Percentiles rank a stretch among this genome's conserved stretches.
These are phyloP conservation scores for Todiramphus chloris DNA, from an alignment of 2,113 vertebrate species.

Conservation along the genomic window DNA sequence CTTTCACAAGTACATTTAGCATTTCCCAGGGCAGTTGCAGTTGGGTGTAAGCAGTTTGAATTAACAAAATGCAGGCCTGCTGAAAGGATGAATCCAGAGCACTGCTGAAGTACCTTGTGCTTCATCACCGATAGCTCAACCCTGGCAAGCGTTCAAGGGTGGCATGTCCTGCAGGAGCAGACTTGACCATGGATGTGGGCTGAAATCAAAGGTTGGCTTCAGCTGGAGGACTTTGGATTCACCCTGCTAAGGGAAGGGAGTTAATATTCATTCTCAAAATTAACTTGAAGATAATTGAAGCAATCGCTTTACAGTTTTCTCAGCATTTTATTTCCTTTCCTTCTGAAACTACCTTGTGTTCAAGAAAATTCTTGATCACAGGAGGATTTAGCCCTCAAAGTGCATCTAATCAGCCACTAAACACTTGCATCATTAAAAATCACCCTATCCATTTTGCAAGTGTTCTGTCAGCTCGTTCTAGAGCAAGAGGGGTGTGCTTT, in stretches of 20 bases:
- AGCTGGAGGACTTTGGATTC: background rate
- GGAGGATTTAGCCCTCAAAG: conserved; percentile 56
- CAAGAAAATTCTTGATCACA: conserved; percentile 63
- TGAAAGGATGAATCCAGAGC: background rate
- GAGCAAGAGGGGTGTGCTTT: background rate
- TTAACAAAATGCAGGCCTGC: background rate
- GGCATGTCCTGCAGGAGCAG: background rate
- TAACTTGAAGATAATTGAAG: conserved; percentile 50
- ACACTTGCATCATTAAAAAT: conserved; percentile 66
- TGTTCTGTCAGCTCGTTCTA: conserved; percentile 15
- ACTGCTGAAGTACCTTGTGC: background rate
- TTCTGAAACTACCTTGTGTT: conserved; percentile 41
- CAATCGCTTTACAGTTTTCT: conserved; percentile 24
- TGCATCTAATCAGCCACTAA: conserved; percentile 60
- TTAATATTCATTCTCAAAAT: conserved; percentile 31
- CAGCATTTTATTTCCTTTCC: conserved; percentile 42
- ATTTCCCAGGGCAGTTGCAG: background rate
- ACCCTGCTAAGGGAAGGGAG: background rate
- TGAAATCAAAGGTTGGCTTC: conserved; percentile 4
- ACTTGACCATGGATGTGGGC: background rate
- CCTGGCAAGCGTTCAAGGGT: background rate
- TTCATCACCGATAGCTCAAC: background rate
- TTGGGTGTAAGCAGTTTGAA: background rate
- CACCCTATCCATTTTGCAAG: conserved; percentile 29
- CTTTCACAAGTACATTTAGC: background rate